Conservation (phyloP, 1,140 invertebrate species). For the Aphelinus atriplicis region DNA sequence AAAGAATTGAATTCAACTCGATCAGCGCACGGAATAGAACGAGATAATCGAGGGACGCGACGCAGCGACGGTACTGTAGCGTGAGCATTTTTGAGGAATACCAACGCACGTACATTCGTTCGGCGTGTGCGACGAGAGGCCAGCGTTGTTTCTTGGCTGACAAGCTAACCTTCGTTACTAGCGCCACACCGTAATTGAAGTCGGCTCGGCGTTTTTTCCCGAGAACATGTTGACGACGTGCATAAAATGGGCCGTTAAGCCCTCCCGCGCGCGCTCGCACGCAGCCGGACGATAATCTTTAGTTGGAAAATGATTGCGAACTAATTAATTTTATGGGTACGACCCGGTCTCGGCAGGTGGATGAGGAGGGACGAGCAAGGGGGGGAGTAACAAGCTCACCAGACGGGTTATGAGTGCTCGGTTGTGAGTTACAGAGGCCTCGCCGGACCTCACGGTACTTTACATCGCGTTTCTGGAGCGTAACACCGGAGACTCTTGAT, state of each 20-base stretch:
- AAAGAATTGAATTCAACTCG: no score
- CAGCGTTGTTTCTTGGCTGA: not conserved
- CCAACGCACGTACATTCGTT: no score
- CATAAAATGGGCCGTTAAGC: constrained; percentile 15
- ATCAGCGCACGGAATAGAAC: no score
- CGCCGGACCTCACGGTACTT: no score
- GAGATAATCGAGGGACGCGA: no score
- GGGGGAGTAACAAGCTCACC: not conserved
- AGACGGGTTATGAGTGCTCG: not conserved
- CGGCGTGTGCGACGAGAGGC: no score
- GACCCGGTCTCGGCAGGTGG: not conserved
- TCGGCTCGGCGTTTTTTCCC: constrained; percentile 4
- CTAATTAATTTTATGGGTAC: constrained; percentile 19
- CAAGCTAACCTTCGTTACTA: not conserved
- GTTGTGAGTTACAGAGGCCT: not conserved
- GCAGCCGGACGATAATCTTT: constrained; percentile 8
- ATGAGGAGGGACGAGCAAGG: not conserved
- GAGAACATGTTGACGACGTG: constrained; percentile 2
- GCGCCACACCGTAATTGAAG: constrained; percentile 16
- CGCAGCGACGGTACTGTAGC: no score
- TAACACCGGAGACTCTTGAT: no score
- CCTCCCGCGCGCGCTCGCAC: not conserved
- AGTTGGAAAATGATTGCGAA: constrained; percentile 21
- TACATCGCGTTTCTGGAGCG: no score
- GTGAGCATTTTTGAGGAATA: no score